phyloP scores from a whole-genome alignment of 1,140 invertebrate species.

The Doryteuthis pealeii region DNA sequence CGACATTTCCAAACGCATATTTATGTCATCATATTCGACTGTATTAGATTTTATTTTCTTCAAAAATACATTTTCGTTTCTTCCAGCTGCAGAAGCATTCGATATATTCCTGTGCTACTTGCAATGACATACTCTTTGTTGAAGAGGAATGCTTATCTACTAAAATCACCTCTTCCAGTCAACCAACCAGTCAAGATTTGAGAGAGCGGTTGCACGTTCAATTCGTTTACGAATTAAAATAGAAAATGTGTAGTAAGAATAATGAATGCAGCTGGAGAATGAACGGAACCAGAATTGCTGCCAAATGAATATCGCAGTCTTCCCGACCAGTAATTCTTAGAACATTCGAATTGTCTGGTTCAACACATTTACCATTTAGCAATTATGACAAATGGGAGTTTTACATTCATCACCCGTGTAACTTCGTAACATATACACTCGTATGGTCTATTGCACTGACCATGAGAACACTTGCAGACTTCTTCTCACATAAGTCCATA shows the following conservation, averaged over 20 bases:
- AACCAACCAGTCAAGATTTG: not conserved
- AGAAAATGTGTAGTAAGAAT: not conserved
- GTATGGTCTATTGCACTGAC: not conserved
- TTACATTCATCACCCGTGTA: not conserved
- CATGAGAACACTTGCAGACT: not conserved
- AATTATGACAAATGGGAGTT: not conserved
- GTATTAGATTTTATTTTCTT: constrained; percentile 20
- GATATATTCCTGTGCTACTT: too few relatives aligned
- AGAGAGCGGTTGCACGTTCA: not conserved
- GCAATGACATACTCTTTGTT: too few relatives aligned
- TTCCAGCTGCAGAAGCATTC: too few relatives aligned
- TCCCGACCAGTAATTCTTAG: not conserved
- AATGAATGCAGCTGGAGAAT: not conserved
- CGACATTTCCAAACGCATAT: constrained; percentile 27
- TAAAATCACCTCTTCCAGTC: not conserved
- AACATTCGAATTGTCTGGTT: not conserved
- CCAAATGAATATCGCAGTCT: not conserved
- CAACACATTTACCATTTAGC: not conserved
- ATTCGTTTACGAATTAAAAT: not conserved
- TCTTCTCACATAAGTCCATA: not conserved
- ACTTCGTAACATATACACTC: not conserved
- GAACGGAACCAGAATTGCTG: not conserved
- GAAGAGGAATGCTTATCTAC: too few relatives aligned
- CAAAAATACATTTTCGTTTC: too few relatives aligned
- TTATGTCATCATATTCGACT: constrained; percentile 23